Base-by-base conservation (phyloP, 2,888 invertebrate genomes). In the Napeogenes inachia region DNA sequence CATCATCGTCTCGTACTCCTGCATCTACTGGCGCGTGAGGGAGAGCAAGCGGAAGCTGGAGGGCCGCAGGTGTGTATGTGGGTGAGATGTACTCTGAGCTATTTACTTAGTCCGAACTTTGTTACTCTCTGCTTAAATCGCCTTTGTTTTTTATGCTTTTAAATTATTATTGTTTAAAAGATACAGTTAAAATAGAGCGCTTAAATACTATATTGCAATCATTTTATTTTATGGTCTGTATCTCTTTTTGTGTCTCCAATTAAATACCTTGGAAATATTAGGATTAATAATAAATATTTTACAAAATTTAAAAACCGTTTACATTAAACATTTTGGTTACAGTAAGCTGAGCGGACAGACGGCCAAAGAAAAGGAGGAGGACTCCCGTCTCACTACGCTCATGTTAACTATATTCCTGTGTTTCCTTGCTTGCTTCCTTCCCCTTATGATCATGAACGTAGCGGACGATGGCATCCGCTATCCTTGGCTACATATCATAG, bases 361-460 rank as follows among this genome's bases (percentile, higher is more conserved):
- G 56, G 89, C 89, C 0, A 87, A 81, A 70, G 90, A 90, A 67
- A 90, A 89, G 59, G 89, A 90, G 74, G 96, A 97, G 74, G 97
- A 97, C 81, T 92, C 94, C 21, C 91, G 96, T 50, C 91, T 98
- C 56, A 97, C 97, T 0, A 93, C 94, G 60, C 92, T 97, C 75
- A 97, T 97, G 97, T 89, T 96, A 69, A 93, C 94, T 58, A 97
- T 98, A 77, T 97, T 98, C 87, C 85, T 95, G 35, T 95, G 96
- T 75, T 98, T 97, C 85, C 89, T 97, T 2, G 86, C 95, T 57
- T 97, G 96, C 75, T 98, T 97, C 87, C 91, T 97, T 69, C 97
- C 97, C 0, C 90, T 97, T 60, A 96, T 97, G 95, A 88, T 97
- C 70, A 95, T 95, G 79, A 97, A 97, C 84, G 96, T 97, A 4